These are phyloP conservation scores for Cinclus mexicanus DNA, from an alignment of 2,113 vertebrate genomes.

Conservation along the genomic window DNA sequence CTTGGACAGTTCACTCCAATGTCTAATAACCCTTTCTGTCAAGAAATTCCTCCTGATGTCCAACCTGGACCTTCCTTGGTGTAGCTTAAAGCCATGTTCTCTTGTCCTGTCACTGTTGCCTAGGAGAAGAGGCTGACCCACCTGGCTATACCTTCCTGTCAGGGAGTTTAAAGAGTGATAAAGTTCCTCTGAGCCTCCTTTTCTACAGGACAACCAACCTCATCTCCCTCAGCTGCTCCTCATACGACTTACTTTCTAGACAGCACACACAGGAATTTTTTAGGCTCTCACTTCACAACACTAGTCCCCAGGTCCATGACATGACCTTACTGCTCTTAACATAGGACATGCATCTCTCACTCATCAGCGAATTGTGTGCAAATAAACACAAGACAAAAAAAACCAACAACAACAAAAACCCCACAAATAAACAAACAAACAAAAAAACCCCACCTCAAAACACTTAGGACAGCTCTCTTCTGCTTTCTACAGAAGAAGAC, in stretches of 20 bases:
- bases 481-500: background rate
- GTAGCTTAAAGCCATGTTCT: background rate
- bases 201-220: background rate
- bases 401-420: background rate
- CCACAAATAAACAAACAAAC: background rate
- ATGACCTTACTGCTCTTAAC: background rate
- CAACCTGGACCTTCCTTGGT: background rate
- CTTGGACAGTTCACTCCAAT: background rate
- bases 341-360: background rate
- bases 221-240: background rate
- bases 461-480: background rate
- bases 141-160: too few relatives aligned
- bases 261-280: background rate
- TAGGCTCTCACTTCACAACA: background rate
- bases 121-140: background rate
- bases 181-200: background rate
- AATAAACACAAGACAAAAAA: background rate
- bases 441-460: background rate
- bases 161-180: background rate
- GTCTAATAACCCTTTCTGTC: background rate
- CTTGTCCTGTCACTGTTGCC: background rate
- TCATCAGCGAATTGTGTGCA: accelerated
- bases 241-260: background rate
- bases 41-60: background rate
- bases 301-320: background rate